Percentiles rank a stretch among this genome's conserved stretches.
phyloP scores from a whole-genome alignment of 2,797 vertebrate species.

The Oreonectes daqikongensis region DNA sequence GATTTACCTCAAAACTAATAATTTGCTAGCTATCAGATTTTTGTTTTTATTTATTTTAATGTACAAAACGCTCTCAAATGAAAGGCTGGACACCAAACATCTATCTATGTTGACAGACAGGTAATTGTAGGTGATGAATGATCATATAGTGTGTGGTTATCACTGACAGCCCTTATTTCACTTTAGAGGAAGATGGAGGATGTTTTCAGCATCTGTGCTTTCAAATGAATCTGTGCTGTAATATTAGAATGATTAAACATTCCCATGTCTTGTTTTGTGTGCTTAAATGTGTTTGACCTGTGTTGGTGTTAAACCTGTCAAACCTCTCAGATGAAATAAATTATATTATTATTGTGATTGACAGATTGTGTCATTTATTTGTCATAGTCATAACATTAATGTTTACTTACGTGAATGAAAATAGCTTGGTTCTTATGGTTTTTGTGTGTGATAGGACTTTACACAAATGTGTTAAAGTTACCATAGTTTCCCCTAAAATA shows the following conservation, averaged over 20 bases:
- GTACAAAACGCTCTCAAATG: background rate
- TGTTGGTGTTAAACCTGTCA: conserved; percentile 61
- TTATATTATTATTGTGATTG: conserved; percentile 61
- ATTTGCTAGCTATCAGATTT: background rate
- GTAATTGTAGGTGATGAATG: conserved; percentile 28
- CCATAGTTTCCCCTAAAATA: background rate
- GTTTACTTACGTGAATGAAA: background rate
- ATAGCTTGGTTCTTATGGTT: background rate
- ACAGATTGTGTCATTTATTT: background rate
- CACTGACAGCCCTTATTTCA: conserved; percentile 43
- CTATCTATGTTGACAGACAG: conserved; percentile 5
- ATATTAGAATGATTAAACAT: conserved; percentile 65
- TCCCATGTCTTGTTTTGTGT: conserved; percentile 61
- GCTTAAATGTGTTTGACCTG: conserved; percentile 61
- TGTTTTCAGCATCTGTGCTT: conserved; percentile 69
- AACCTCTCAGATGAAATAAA: conserved; percentile 69
- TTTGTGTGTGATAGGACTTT: background rate
- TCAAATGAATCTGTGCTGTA: conserved; percentile 53
- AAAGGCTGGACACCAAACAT: conserved; percentile 4
- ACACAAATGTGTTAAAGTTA: background rate
- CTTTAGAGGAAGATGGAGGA: conserved; percentile 40
- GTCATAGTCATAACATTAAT: background rate
- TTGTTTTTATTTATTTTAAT: conserved; percentile 39
- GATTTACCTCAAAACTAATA: background rate
- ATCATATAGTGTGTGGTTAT: conserved; percentile 16